A percentile compares a stretch with the other conserved stretches of the same genome.
Evolutionary conservation across 2,888 invertebrate genomes (phyloP).

Genomic region (Hydraecia micacea): DNA sequence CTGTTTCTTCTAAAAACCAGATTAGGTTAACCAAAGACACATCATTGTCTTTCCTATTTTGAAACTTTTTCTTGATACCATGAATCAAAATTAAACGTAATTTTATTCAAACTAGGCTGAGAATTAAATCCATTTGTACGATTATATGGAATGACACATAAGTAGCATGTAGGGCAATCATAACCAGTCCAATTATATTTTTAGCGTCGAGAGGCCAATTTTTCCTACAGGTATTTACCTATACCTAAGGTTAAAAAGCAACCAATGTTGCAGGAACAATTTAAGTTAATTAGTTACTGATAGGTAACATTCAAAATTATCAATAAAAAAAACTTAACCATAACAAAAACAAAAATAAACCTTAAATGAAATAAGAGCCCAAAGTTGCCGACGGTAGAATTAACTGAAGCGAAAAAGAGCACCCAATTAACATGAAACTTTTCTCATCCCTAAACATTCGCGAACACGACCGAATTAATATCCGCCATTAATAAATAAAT

Average conservation of each 20-base stretch:
- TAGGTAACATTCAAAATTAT: not conserved
- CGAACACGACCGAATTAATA: conserved; percentile 27
- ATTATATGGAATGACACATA: not conserved
- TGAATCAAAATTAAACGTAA: not conserved
- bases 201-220: not conserved
- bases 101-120: not conserved
- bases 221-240: too few relatives aligned
- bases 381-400: not conserved
- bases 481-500: conserved; percentile 54
- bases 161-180: not conserved
- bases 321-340: not conserved
- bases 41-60: not conserved
- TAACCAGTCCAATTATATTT: not conserved
- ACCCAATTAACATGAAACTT: conserved; percentile 3
- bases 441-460: conserved; percentile 1
- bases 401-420: not conserved
- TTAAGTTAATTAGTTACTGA: not conserved
- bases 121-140: not conserved
- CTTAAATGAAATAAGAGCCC: not conserved
- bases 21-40: not conserved
- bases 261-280: not conserved
- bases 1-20: not conserved
- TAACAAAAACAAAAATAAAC: not conserved
- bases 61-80: not conserved
- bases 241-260: too few relatives aligned